Base-by-base conservation (phyloP, 53 echinoderm and acorn worm species). In the Crossaster papposus region DNA sequence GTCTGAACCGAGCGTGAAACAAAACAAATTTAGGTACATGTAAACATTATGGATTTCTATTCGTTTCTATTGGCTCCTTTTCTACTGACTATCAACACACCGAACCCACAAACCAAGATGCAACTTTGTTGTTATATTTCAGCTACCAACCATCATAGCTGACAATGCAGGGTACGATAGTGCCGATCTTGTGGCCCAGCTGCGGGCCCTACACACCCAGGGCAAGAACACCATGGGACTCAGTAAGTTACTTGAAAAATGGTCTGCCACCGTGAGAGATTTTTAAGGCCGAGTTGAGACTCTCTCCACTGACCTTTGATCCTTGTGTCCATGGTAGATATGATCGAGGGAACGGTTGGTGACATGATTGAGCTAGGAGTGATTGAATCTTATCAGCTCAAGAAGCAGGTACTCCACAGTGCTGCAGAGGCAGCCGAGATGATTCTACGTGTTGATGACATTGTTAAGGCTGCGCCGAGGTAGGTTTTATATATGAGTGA, bases 111-210 rank as follows among this genome's bases (percentile, higher is more conserved):
- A 10, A 13, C 53, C 7, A 7, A 10, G 53, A 52, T 10, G 53
- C 7, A 52, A 58, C 58, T 20, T 58, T 58, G 58, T 58, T 58
- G 7, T 2, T 58, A 15, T 58, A 2, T 65, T 35, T 68, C 83
- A 99, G 99, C 83, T 99, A 10, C 99, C 99, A 36, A 99, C 93
- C 26, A 93, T 96, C 81, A 99, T 99, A 62, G 99, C 99, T 65
- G 96, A 99, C 90, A 99, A 99, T 80, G 99, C 96, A 50, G 99
- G 99, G 14, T 99, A 96, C 52, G 99, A 99, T 70, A 95, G 95
- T 29, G 93, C 99, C 23, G 83, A 95, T 70, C 89, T 99, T 20
- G 92, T 99, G 22, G 82, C 99, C 18, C 83, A 96, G 64, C 88
- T 99, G 62, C 93, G 99, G 73, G 99, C 99, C 30, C 92, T 89